Percentiles rank a stretch among this genome's conserved stretches.
These are phyloP conservation scores for Isaurus tuberculatus DNA, from an alignment of 92 coral and sea anemone species.

Conservation along the genomic window DNA sequence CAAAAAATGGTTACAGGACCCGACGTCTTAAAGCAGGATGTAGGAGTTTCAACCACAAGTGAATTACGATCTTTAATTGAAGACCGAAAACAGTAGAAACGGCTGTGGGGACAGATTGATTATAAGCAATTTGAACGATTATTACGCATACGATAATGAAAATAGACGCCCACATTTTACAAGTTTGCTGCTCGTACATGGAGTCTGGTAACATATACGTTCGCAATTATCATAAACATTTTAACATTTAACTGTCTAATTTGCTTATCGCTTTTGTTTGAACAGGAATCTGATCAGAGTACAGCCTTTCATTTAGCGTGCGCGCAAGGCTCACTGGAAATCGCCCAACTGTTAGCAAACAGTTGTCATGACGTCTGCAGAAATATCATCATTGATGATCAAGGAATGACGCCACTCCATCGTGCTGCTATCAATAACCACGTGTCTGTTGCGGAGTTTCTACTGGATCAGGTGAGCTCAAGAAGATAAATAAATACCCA, in stretches of 20 bases:
- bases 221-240: neutral
- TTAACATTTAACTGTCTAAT: neutral
- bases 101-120: no score
- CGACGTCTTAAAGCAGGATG: no score
- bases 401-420: slow-evolving; percentile 83
- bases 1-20: no score
- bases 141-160: no score
- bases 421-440: slow-evolving; percentile 80
- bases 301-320: slow-evolving; percentile 88
- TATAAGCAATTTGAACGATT: no score
- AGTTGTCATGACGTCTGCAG: slow-evolving; percentile 62
- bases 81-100: no score
- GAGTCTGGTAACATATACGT: no score
- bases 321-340: slow-evolving; percentile 83
- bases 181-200: no score
- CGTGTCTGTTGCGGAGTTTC: slow-evolving; percentile 62
- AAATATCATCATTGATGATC: slow-evolving; percentile 62
- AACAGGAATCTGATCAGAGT: slow-evolving; percentile 77
- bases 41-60: no score
- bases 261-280: neutral
- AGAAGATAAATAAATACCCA: neutral
- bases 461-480: slow-evolving; percentile 79
- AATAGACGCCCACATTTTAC: no score
- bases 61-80: no score
- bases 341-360: slow-evolving; percentile 66